Conservation (phyloP, 1,140 invertebrate genomes). For the Babylonia areolata region DNA sequence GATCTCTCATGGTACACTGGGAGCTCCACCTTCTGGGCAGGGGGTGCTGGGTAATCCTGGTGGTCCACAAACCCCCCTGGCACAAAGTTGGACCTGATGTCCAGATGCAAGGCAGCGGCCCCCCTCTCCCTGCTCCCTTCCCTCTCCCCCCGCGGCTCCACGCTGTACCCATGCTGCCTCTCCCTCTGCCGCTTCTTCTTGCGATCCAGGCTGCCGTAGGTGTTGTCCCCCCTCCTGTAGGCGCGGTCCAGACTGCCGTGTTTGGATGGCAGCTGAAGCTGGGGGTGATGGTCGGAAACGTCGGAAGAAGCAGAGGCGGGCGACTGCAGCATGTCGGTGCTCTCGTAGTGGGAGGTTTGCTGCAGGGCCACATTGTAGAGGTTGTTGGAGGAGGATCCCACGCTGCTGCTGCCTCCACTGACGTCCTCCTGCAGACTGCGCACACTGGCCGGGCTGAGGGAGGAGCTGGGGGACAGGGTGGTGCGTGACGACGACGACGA, state of each 20-base stretch:
- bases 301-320: constrained; percentile 42
- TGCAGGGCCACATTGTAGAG: constrained; percentile 66
- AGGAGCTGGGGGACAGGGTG: constrained; percentile 25
- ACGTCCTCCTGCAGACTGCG: constrained; percentile 28
- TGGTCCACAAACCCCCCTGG: not conserved
- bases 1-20: constrained; percentile 55
- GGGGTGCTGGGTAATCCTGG: not conserved
- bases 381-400: constrained; percentile 61
- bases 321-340: constrained; percentile 60
- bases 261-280: constrained; percentile 38
- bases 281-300: constrained; percentile 36
- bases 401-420: constrained; percentile 31
- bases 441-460: constrained; percentile 33
- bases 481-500: constrained; percentile 29
- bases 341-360: constrained; percentile 65
- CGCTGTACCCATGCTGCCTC: constrained; percentile 1
- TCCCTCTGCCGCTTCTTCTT: constrained; percentile 41
- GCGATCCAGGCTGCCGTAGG: constrained; percentile 66
- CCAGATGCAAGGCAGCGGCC: not conserved
- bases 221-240: constrained; percentile 41
- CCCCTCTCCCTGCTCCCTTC: not conserved
- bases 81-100: constrained; percentile 17
- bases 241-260: constrained; percentile 58
- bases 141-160: constrained; percentile 30
- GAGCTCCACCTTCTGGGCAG: constrained; percentile 43